These are phyloP conservation scores for Arge pagana DNA, from an alignment of 2,888 invertebrate genomes.

Conservation along the genomic window DNA sequence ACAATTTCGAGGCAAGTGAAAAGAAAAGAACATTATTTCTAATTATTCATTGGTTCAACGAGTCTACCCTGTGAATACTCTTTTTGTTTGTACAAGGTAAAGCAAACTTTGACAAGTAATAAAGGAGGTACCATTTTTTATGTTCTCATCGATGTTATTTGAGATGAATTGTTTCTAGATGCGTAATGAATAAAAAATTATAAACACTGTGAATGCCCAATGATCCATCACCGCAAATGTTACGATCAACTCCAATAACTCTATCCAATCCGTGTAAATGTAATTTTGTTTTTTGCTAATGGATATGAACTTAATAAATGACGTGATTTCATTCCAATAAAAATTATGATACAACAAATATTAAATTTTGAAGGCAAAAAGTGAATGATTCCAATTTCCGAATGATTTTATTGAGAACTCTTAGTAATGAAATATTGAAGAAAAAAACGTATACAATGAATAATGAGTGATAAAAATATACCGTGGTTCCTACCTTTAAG, in stretches of 20 bases:
- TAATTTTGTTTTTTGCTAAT: slow-evolving; percentile 1
- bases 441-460: slow-evolving; percentile 20
- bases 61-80: slow-evolving; percentile 6
- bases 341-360: no score
- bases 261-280: no score
- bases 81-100: slow-evolving; percentile 25
- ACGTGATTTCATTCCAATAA: background rate
- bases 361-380: no score
- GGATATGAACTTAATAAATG: background rate
- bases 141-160: slow-evolving; percentile 1
- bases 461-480: slow-evolving; percentile 35
- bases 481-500: slow-evolving; percentile 65
- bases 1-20: no score
- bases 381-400: no score
- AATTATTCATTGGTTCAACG: no score
- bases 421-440: no score
- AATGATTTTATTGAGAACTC: slow-evolving; percentile 15
- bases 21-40: no score
- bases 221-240: slow-evolving; percentile 2
- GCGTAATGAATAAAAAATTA: background rate
- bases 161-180: background rate
- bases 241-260: background rate
- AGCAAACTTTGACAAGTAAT: slow-evolving; percentile 58
- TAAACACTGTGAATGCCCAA: background rate
- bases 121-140: slow-evolving; percentile 55